Conservation (phyloP, 1,140 invertebrate genomes). For the Calosoma granatense region DNA sequence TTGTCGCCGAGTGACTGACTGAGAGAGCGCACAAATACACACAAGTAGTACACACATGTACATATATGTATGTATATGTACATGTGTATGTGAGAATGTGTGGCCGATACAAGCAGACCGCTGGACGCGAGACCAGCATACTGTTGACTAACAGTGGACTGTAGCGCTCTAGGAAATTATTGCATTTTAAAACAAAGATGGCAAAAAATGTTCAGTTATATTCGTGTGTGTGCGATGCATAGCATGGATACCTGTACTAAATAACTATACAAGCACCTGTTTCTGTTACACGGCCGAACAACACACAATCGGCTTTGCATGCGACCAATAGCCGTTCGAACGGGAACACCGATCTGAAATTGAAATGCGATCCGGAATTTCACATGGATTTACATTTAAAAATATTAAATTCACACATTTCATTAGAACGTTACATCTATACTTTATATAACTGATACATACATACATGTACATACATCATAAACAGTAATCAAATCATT, state of each 20-base stretch:
- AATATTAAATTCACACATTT: too few species aligned
- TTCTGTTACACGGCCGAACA: background rate
- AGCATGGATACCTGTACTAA: constrained; percentile 5
- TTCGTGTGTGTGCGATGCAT: constrained; percentile 4
- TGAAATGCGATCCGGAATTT: too few species aligned
- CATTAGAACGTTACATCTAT: too few species aligned
- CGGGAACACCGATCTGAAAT: too few species aligned
- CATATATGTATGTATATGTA: background rate
- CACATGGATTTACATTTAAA: too few species aligned
- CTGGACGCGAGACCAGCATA: background rate
- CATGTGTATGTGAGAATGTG: background rate
- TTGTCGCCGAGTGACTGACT: background rate
- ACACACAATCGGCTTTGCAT: background rate
- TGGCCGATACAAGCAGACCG: background rate
- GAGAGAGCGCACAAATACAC: background rate
- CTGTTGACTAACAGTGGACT: background rate
- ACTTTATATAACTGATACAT: too few species aligned
- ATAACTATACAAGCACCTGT: constrained; percentile 4
- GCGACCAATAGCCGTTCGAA: too few species aligned
- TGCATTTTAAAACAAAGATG: constrained; percentile 8
- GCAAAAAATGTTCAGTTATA: constrained; percentile 9
- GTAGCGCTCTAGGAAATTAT: constrained; percentile 1
- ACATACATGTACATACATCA: too few species aligned
- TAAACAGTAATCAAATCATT: too few species aligned
- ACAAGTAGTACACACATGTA: background rate